phyloP scores from a whole-genome alignment of 37 sponge, comb jelly and placozoan genomes.

The Diacarnus erythraeanus region DNA sequence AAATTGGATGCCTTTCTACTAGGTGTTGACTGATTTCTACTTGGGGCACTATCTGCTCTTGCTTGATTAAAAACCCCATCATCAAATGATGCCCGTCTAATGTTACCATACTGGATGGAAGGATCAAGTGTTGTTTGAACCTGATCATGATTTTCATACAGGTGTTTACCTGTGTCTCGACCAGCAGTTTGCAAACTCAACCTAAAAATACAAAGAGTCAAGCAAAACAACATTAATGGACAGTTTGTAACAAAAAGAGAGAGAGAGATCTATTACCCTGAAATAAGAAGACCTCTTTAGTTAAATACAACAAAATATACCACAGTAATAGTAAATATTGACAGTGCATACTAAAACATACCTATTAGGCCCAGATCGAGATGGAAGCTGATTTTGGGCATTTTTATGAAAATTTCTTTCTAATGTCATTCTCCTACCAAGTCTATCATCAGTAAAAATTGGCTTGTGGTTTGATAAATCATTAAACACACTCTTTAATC shows the following conservation, averaged over 20 bases:
- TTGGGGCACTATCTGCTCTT: not conserved
- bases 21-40: not conserved
- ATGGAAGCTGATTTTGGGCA: not conserved
- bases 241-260: no score
- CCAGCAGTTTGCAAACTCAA: constrained; percentile 7
- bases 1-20: not conserved
- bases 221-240: no score
- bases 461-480: constrained; percentile 69
- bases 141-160: constrained; percentile 32
- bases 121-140: not conserved
- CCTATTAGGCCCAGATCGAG: not conserved
- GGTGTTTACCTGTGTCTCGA: not conserved
- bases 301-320: not conserved
- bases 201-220: not conserved
- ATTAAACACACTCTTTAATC: constrained; percentile 51
- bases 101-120: not conserved
- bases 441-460: constrained; percentile 56
- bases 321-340: not conserved
- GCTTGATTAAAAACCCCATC: not conserved
- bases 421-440: constrained; percentile 56
- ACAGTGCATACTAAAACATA: no score
- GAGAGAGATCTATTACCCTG: not conserved
- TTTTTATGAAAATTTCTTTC: constrained; percentile 15
- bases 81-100: not conserved
- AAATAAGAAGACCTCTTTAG: not conserved